Conservation (phyloP, 2,113 vertebrate species). For the Chlamydotis undulata region DNA sequence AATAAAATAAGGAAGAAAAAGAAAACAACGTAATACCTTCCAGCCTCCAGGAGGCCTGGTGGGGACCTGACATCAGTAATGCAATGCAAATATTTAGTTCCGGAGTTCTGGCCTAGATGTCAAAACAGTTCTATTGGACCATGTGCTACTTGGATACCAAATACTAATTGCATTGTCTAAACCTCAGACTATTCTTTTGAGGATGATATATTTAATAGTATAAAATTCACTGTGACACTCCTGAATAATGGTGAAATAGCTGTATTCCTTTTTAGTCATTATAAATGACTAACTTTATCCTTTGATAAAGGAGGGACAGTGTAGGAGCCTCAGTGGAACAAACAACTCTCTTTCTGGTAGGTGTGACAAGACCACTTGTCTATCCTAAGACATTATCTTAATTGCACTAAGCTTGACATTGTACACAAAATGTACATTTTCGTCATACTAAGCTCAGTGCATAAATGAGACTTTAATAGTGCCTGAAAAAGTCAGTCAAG, state of each 20-base stretch:
- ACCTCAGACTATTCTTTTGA: background rate
- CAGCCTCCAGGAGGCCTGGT: background rate
- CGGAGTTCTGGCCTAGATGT: background rate
- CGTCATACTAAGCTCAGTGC: background rate
- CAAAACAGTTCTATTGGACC: background rate
- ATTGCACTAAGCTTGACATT: background rate
- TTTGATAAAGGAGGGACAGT: background rate
- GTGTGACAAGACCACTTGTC: background rate
- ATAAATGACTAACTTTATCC: background rate
- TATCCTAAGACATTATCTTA: background rate
- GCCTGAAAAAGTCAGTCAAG: conserved; percentile 29
- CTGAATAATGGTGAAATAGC: background rate
- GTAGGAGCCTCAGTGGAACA: background rate
- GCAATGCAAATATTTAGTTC: background rate
- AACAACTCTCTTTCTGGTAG: background rate
- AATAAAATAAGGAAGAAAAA: background rate
- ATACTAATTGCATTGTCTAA: background rate
- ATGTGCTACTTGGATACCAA: background rate
- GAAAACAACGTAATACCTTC: background rate
- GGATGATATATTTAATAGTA: background rate
- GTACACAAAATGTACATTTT: background rate
- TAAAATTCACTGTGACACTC: background rate
- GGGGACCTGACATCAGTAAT: background rate
- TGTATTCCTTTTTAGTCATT: background rate
- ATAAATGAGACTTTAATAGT: conserved; percentile 28